A percentile compares a stretch with the other conserved stretches of the same genome.
phyloP scores from a whole-genome alignment of 1,140 invertebrate genomes.

The Hormaphis cornu region DNA sequence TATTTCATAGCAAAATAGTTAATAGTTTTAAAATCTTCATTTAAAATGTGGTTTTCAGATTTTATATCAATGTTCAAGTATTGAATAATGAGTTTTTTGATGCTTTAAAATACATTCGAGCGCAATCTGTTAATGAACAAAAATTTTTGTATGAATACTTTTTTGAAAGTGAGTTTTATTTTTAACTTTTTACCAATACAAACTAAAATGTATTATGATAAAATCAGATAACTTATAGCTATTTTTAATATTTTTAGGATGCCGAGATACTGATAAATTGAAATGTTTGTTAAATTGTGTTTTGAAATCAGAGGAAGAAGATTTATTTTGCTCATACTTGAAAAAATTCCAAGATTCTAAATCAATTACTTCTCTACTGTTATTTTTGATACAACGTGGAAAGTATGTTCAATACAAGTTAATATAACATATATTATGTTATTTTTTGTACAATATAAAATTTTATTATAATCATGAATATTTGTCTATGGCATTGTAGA shows the following conservation, averaged over 20 bases:
- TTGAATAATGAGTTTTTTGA: slow-evolving; percentile 9
- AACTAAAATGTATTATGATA: too few species aligned
- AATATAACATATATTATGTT: not conserved
- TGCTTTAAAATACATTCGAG: not conserved
- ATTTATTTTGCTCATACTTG: slow-evolving; percentile 6
- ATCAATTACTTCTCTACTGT: not conserved
- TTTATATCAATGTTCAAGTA: slow-evolving; percentile 9
- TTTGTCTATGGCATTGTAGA: too few species aligned
- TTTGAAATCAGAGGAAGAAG: not conserved
- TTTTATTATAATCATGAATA: too few species aligned
- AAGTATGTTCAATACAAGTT: not conserved
- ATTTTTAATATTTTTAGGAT: slow-evolving; percentile 3
- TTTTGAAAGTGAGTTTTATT: slow-evolving; percentile 1
- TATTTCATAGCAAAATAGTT: too few species aligned
- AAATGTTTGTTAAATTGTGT: not conserved
- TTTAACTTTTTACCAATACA: not conserved
- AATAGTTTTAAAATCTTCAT: too few species aligned
- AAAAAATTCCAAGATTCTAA: not conserved
- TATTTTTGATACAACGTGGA: slow-evolving; percentile 11
- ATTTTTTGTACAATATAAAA: too few species aligned
- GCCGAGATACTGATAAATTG: not conserved
- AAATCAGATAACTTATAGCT: too few species aligned
- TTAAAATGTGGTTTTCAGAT: not conserved
- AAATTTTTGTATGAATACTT: slow-evolving; percentile 5
- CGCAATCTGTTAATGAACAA: not conserved